A percentile compares a stretch with the other conserved stretches of the same genome.
Conservation (phyloP, 2,888 invertebrate genomes). For the Hemicrepidius hirtus region DNA sequence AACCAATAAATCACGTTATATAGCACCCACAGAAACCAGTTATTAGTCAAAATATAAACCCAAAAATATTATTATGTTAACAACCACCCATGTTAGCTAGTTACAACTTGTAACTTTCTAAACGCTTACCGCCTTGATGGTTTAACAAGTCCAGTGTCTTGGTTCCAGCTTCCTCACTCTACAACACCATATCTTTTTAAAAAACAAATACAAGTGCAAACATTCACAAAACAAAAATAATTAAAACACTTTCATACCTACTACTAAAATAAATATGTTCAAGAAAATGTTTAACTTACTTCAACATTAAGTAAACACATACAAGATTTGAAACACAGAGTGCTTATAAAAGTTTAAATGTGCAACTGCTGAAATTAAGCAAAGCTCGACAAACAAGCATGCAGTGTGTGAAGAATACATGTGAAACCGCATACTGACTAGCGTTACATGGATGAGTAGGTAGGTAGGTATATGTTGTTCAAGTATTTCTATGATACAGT, state of each 20-base stretch:
- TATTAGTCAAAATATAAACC: constrained; percentile 32
- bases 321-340: constrained; percentile 36
- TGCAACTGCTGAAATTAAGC: constrained; percentile 45
- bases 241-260: constrained; percentile 6
- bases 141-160: constrained; percentile 92
- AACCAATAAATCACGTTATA: constrained; percentile 48
- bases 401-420: constrained; percentile 49
- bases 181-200: constrained; percentile 70
- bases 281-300: constrained; percentile 7
- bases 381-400: constrained; percentile 50
- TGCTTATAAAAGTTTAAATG: constrained; percentile 37
- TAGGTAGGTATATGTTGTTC: constrained; percentile 32
- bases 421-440: constrained; percentile 40
- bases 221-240: constrained; percentile 41
- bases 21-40: constrained; percentile 46
- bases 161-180: constrained; percentile 95
- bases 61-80: constrained; percentile 36
- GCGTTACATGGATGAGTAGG: constrained; percentile 32
- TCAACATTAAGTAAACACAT: constrained; percentile 10
- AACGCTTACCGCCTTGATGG: constrained; percentile 94
- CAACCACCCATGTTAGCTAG: constrained; percentile 49
- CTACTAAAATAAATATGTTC: background rate
- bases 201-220: constrained; percentile 47
- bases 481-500: background rate
- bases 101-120: constrained; percentile 46